Evolutionary conservation across 2,113 vertebrate genomes (phyloP), one percentile per base, ranked within the genome.

Genomic region (Ascaphus truei): DNA sequence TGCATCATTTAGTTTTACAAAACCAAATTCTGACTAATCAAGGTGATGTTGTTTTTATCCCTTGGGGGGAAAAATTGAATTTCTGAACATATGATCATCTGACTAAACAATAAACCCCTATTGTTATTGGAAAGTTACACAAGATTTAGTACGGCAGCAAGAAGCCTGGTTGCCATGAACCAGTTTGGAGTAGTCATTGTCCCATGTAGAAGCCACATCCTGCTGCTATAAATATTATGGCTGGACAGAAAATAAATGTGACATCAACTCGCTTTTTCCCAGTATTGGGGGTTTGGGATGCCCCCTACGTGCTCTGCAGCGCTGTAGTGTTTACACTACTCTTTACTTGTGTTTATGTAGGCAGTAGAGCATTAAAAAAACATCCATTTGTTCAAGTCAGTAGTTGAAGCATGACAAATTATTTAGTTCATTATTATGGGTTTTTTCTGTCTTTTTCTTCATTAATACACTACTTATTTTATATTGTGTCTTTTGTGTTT

Each of bases 171-270:
- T n/a, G n/a, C n/a, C n/a, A n/a, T n/a, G 7, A 25, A 58, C 9
- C 48, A 1, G 15, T 16, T 22, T 37, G 2, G 11, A 13, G 25
- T 26, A 15, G 33, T 23, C 25, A 7, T 47, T n/a, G 23, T 22
- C n/a, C 20, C 16, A 5, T 16, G 8, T 12, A 33, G 10, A 37
- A 36, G 16, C 65, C 65, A 58, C 65, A 68, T 68, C 53, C 65
- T 68, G 26, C 29, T 43, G 3, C 26, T 48, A 47, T 33, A 31
- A 56, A 43, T 18, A 41, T 8, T 29, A 43, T 56, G 25, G 25
- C 13, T 30, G 51, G 27, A 43, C 16, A 45, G 15, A 47, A 12
- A 58, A 47, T 23, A n/a, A 10, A 33, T 2, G 12, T 47, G 52
- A 56, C 8, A 29, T 47, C 22, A 43, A 3, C 25, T 26, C 3